These are phyloP conservation scores for Triplophysa bombifrons DNA, from an alignment of 2,797 vertebrate genomes.

Conservation along the genomic window DNA sequence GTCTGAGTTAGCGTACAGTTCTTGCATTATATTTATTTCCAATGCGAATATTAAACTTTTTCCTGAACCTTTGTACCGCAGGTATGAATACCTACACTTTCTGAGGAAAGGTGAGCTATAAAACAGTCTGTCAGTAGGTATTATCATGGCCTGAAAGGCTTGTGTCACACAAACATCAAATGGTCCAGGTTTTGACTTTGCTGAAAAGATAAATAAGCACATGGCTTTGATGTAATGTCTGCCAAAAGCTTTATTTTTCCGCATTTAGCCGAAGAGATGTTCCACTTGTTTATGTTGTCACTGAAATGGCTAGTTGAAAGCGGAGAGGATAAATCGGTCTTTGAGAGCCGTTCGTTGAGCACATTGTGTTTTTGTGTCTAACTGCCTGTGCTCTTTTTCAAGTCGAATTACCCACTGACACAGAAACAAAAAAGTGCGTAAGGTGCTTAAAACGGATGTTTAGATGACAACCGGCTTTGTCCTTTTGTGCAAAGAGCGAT, in stretches of 20 bases:
- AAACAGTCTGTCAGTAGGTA: neutral
- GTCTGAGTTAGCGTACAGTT: no score
- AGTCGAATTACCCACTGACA: slow-evolving; percentile 5
- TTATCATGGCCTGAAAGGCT: neutral
- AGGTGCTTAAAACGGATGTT: neutral
- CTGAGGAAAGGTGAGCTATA: neutral
- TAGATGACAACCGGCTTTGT: neutral
- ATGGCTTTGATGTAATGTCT: neutral
- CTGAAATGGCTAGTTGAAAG: neutral
- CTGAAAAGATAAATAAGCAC: neutral
- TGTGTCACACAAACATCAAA: neutral
- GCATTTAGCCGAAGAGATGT: neutral
- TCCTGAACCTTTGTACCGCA: no score
- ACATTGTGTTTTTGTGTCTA: slow-evolving; percentile 21
- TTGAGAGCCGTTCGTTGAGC: neutral
- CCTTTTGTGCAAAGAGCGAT: neutral
- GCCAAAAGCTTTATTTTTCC: neutral
- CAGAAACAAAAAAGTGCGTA: neutral
- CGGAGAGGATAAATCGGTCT: neutral
- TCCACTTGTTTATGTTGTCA: neutral
- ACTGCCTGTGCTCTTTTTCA: neutral
- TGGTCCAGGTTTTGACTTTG: neutral
- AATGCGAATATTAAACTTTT: no score
- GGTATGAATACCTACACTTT: no score
- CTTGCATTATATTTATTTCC: no score